Evolutionary conservation across 2,113 vertebrate genomes (phyloP), one percentile per base, ranked within the genome.

Genomic region (Emydocephalus ijimae): DNA sequence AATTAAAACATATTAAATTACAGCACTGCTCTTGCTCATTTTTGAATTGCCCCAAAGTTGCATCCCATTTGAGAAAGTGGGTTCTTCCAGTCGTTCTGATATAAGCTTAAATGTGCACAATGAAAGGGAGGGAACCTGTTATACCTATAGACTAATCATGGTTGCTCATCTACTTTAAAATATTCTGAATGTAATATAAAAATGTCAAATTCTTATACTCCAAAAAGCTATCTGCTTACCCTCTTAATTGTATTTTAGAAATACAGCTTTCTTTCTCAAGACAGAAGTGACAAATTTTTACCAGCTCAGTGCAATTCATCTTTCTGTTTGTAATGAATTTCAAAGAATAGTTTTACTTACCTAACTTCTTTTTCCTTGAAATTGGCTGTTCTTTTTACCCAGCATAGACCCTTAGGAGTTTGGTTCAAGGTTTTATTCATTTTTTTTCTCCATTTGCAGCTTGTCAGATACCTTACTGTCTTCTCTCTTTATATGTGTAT

Each of bases 401-500:
- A 87, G 90, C 92, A 91, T 86, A 52, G 91, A 94, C 50, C 48
- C 89, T 95, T 95, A 94, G 93, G 94, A 94, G 92, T 96, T 94
- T 95, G 88, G 94, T 91, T 94, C 95, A 94, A 94, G n/a, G 94
- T 94, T 95, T 95, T 95, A 94, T 95, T 97, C 91, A 91, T 91
- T 55, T 91, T 95, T 96, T 95, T 91, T 96, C 95, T 96, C n/a
- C n/a, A 56, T 88, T n/a, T 88, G 74, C 74, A 81, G 74, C 34
- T 81, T 74, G n/a, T 34, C n/a, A 18, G 5, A 74, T 5, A 74
- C 14, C 6, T 81, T 48, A 81, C 95, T 86, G 95, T 92, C 93
- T 94, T 10, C 95, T 94, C 95, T 95, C 96, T 97, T 95, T 95
- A 93, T 94, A 96, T 94, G 94, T 96, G 95, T 96, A 96, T 96